Evolutionary conservation across 2,888 invertebrate species (phyloP), one percentile per base, ranked within the genome.

Genomic region (Tanypteryx hageni): DNA sequence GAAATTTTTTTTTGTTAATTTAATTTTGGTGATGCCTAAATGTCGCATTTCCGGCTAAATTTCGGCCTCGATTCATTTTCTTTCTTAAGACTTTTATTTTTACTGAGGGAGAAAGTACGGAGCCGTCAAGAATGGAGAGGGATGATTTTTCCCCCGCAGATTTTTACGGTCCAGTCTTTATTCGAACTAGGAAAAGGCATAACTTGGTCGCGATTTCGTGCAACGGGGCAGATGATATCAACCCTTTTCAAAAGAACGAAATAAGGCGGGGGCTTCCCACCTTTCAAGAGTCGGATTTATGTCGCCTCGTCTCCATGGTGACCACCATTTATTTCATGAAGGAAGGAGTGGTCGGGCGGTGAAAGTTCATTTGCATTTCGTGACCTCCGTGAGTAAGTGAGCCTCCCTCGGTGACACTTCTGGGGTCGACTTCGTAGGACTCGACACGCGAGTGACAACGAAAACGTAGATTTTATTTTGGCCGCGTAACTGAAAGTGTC

Each of bases 211-310:
- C 44, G 76, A 76, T 22, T 76, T 76, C 76, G 76, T 76, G 76
- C 76, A 13, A 13, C 27, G 22, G 11, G 13, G 9, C 27, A 4
- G 68, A 68, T 68, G 68, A 76, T 76, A 76, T 76, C 27, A 76
- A 76, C 11, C 76, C 22, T 13, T 76, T 68, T 18, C 68, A 22
- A 22, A 27, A 27, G 22, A 27, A 27, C 76, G 76, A 76, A 76
- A 76, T 76, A 76, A 76, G 22, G 13, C 76, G 76, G 76, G 22
- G 22, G 76, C 76, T 76, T 76, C 76, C 76, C 22, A 76, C 76
- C 76, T 76, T 76, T 76, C 76, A 76, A 76, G 76, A 27, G 2
- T 76, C 27, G 76, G 27, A 76, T 76, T 76, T 76, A 76, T 76
- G 76, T 76, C 76, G 22, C 27, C 27, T 27, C 27, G 76, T 76